Evolutionary conservation across 1,140 invertebrate species (phyloP).

Genomic region (Leptoteleia sp.): DNA sequence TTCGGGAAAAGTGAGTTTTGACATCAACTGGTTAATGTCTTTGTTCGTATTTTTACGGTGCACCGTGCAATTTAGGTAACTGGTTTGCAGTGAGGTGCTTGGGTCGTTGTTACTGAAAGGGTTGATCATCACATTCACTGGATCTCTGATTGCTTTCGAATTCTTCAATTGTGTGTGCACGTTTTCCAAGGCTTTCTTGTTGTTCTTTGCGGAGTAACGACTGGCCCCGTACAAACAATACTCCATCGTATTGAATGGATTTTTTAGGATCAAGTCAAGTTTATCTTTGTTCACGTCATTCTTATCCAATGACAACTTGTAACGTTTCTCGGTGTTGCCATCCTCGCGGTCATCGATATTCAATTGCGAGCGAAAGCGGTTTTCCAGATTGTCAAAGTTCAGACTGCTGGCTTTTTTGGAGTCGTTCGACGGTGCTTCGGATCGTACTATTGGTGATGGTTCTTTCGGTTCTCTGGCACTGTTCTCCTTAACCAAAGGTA

Average conservation of each 20-base stretch:
- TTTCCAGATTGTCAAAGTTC: constrained; percentile 69
- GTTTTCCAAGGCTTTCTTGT: constrained; percentile 34
- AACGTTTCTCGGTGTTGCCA: constrained; percentile 75
- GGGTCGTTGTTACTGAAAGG: constrained; percentile 19
- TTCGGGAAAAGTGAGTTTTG: constrained; percentile 72
- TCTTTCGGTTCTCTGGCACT: constrained; percentile 15
- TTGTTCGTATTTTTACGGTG: constrained; percentile 60
- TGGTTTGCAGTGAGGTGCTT: constrained; percentile 29
- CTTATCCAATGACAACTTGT: constrained; percentile 69
- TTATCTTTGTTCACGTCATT: constrained; percentile 22
- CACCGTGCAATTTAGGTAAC: constrained; percentile 65
- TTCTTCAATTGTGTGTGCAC: constrained; percentile 36
- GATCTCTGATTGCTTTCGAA: constrained; percentile 11
- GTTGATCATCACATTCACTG: constrained; percentile 28
- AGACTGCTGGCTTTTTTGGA: constrained; percentile 19
- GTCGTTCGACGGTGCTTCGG: too few species aligned
- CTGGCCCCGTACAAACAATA: constrained; percentile 13
- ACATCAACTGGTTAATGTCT: constrained; percentile 74
- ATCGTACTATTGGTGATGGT: too few species aligned
- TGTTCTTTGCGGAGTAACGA: constrained; percentile 23
- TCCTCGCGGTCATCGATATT: constrained; percentile 72
- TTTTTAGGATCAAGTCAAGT: constrained; percentile 17
- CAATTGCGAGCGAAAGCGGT: constrained; percentile 73
- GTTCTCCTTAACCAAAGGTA: constrained; percentile 66
- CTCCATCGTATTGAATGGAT: constrained; percentile 29